phyloP scores from a whole-genome alignment of 2,888 invertebrate genomes.

The Carcina quercana region DNA sequence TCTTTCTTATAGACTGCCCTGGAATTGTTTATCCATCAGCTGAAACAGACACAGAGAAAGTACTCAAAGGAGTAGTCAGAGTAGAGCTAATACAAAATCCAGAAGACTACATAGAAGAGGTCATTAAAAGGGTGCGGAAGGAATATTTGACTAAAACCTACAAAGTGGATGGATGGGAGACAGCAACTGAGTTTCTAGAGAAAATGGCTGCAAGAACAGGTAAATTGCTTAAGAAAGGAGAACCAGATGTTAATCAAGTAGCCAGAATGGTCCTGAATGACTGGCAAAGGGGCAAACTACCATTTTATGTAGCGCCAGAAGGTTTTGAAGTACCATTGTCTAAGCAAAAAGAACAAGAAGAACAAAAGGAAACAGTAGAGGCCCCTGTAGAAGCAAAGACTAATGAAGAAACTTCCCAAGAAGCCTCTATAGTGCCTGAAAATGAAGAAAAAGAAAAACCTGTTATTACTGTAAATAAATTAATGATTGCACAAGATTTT shows the following conservation, averaged over 20 bases:
- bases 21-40: constrained; percentile 98
- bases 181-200: constrained; percentile 91
- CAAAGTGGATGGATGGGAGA: constrained; percentile 86
- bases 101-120: constrained; percentile 93
- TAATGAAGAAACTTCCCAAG: constrained; percentile 26
- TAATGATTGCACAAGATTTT: constrained; percentile 85
- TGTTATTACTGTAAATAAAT: constrained; percentile 49
- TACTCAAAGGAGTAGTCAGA: constrained; percentile 97
- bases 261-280: constrained; percentile 98
- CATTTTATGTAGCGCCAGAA: constrained; percentile 93
- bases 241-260: constrained; percentile 91
- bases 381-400: constrained; percentile 35
- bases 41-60: constrained; percentile 95
- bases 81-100: constrained; percentile 96
- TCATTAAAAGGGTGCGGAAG: constrained; percentile 89
- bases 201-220: constrained; percentile 91
- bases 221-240: constrained; percentile 96
- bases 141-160: constrained; percentile 95
- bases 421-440: too few species aligned
- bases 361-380: constrained; percentile 32
- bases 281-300: constrained; percentile 98
- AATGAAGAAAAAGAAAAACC: constrained; percentile 35
- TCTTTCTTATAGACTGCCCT: constrained; percentile 98
- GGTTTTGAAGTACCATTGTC: constrained; percentile 82
- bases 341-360: constrained; percentile 40